These are phyloP conservation scores for Penaeus monodon DNA, from an alignment of 2,888 invertebrate genomes.

Conservation along the genomic window DNA sequence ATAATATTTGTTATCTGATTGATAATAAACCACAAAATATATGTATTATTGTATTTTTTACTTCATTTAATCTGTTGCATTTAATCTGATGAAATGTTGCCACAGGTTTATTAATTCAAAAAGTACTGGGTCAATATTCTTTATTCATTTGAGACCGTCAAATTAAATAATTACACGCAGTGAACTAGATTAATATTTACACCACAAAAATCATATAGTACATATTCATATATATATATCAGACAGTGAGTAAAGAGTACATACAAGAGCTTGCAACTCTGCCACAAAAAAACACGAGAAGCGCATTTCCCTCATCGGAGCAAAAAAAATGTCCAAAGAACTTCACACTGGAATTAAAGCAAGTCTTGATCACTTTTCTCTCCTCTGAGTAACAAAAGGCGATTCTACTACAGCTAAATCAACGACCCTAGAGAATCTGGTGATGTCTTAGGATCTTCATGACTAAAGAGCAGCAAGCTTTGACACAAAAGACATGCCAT, in stretches of 20 bases:
- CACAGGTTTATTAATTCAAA: too few relatives aligned
- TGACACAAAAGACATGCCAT: conserved; percentile 23
- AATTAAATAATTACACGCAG: conserved; percentile 46
- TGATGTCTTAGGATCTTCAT: not conserved
- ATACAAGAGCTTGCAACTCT: conserved; percentile 1
- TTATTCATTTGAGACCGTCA: conserved; percentile 20
- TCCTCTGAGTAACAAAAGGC: not conserved
- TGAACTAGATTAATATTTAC: conserved; percentile 40
- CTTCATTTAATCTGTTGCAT: too few relatives aligned
- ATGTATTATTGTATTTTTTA: too few relatives aligned
- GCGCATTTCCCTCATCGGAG: conserved; percentile 6
- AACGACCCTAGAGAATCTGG: conserved; percentile 6
- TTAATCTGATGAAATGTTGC: too few relatives aligned
- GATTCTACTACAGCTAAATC: conserved; percentile 14
- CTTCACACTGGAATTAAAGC: not conserved
- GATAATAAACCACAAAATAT: too few relatives aligned
- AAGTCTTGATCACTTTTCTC: conserved; percentile 19
- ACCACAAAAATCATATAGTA: conserved; percentile 37
- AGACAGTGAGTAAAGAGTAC: not conserved
- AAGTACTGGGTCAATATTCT: not conserved
- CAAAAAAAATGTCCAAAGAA: conserved; percentile 18
- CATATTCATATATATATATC: conserved; percentile 39
- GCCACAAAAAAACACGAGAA: conserved; percentile 19
- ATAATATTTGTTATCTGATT: too few relatives aligned
- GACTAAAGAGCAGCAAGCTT: conserved; percentile 42